Evolutionary conservation across 2,888 invertebrate genomes (phyloP), one percentile per base, ranked within the genome.

Genomic region (Oscheius sp.): DNA sequence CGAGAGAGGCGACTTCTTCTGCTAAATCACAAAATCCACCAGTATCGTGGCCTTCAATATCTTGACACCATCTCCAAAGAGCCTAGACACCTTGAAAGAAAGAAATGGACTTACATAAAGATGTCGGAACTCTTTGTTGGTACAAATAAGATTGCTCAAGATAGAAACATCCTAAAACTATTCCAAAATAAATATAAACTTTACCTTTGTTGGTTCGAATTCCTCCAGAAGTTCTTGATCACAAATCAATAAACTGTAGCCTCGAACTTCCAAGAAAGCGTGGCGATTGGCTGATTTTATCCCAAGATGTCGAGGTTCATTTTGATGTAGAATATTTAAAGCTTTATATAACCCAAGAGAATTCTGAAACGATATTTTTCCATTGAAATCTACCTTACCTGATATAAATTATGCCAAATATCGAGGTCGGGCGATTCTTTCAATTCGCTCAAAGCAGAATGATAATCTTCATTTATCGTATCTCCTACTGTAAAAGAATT

Each of bases 61-160:
- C 50, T 37, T 68, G 68, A 31, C 48, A 68, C 68, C 68, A 68
- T 17, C 50, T 17, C 68, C 58, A 61, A 17, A 68, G 23, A n/a
- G 61, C 50, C 66, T 66, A 31, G n/a, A 65, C 23, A 46, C 6
- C 31, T 46, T 3, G 46, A 63, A 63, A 46, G 23, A 46, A 17
- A 34, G 20, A n/a, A 27, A 33, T 17, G 8, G 39, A 29, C 66
- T 55, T 23, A 66, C 66, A 27, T 61, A 68, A 25, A 68, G 10
- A n/a, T 33, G 34, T 15, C 58, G 29, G 34, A 68, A 68, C 20
- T 68, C 68, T 17, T 37, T 34, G 29, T 68, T 58, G 15, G 27
- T 33, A 27, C 48, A 34, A 23, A 68, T 68, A 12, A 61, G 29
- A 8, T 34, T 46, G 27, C 50, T 61, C 29, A 68, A 48, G 12